Base-by-base conservation (phyloP, 2,797 vertebrate genomes). In the Sebastes flavidus region DNA sequence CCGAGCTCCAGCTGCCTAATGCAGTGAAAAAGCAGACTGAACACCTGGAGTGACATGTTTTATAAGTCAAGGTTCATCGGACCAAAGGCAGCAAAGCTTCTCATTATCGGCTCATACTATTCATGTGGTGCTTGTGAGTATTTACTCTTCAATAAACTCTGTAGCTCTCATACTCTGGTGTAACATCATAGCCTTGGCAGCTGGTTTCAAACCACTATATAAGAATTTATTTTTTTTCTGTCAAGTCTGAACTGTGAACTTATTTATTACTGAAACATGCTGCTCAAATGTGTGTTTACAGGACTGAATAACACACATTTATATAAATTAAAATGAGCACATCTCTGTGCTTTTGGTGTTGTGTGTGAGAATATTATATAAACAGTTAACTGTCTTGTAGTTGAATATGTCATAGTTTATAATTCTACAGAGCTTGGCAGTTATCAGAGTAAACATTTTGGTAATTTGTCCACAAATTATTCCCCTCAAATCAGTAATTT, bases 1-100 rank as follows among this genome's bases (percentile, higher is more conserved):
- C 98, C 99, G 3, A 97, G 86, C 88, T 96, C 97, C 55, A 97
- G 97, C 94, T 99, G 99, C 83, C 88, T 97, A 13, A 97, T 98
- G 97, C 99, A 99, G 16, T 99, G 88, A 95, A 38, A 22, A 32
- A 11, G 24, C 20, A 32, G 14, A 71, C 27, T 8, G 4, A 77
- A 78, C 38, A 36, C 22, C 56, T 16, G 20, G 54, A 55, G 18
- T 24, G 56, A 61, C 65, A 4, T 14, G n/a, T 60, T 72, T 78
- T 30, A 68, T 30, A 22, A 58, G 14, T 42, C 8, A 85, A 66
- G 16, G 8, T 42, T 61, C 63, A 36, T 38, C 65, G 30, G 60
- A 4, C 34, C 18, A 34, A 83, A 74, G 42, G 36, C 62, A 58
- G 49, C 59, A 54, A 75, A 42, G 65, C 46, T 52, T 82, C 18